Conservation (phyloP, 2,113 vertebrate genomes). For the Rallus limicola region DNA sequence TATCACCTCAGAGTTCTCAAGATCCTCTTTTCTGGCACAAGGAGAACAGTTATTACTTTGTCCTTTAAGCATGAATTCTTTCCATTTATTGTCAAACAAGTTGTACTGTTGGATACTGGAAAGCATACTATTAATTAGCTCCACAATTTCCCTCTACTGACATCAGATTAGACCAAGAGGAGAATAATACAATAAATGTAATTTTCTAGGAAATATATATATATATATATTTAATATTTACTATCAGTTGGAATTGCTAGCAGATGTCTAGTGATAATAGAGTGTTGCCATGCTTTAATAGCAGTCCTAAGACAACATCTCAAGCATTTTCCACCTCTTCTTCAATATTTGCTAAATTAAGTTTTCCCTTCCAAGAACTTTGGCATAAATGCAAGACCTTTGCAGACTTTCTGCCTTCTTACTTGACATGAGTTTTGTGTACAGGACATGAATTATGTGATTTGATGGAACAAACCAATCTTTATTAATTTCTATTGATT, state of each 20-base stretch:
- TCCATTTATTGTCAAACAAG: neutral
- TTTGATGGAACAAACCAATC: neutral
- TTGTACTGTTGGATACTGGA: neutral
- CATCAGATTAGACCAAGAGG: neutral
- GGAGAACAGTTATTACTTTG: constrained; percentile 1
- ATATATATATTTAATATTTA: neutral
- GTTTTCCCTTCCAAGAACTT: neutral
- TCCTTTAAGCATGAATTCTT: constrained; percentile 26
- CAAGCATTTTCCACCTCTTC: neutral
- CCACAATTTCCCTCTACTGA: neutral
- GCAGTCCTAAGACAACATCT: neutral
- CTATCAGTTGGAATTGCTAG: neutral
- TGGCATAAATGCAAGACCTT: neutral
- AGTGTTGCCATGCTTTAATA: neutral
- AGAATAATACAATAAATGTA: neutral
- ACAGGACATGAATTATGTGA: neutral
- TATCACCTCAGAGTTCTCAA: neutral
- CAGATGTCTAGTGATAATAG: neutral
- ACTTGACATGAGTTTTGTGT: neutral
- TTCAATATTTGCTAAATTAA: neutral
- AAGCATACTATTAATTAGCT: neutral
- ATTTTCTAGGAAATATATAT: neutral
- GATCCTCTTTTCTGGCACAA: constrained; percentile 3
- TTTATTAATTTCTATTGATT: neutral
- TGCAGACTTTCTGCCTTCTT: neutral